Percentiles rank a stretch among this genome's conserved stretches.
These are phyloP conservation scores for Trilocha varians DNA, from an alignment of 2,888 invertebrate genomes.

Conservation along the genomic window DNA sequence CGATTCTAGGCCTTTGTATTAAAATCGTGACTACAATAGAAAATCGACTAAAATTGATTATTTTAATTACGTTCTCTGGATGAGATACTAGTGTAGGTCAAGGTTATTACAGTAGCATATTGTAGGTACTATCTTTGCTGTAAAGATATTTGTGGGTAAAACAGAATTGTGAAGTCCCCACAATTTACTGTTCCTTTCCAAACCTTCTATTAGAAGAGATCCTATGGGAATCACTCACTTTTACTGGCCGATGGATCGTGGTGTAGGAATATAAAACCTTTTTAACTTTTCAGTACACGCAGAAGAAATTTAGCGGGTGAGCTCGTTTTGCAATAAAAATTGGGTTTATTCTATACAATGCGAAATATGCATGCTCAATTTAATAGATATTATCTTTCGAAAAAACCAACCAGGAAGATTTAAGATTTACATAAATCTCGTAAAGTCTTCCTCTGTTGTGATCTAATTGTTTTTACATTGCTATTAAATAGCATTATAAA, in stretches of 20 bases:
- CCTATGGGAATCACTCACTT: no score
- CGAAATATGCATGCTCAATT: conserved; percentile 11
- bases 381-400: conserved; percentile 10
- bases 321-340: no score
- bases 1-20: conserved; percentile 26
- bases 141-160: no score
- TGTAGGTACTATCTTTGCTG: no score
- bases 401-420: conserved; percentile 23
- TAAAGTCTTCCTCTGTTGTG: conserved; percentile 29
- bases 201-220: no score
- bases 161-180: no score
- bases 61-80: conserved; percentile 28
- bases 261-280: no score
- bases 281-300: no score
- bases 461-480: conserved; percentile 18
- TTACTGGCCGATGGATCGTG: no score
- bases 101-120: conserved; percentile 1
- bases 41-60: conserved; percentile 42
- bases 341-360: neutral
- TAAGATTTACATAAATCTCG: conserved; percentile 25
- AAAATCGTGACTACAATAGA: conserved; percentile 54
- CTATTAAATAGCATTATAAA: conserved; percentile 2
- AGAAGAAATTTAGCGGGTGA: no score
- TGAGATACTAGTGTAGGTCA: conserved; percentile 26
- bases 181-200: no score